phyloP scores from a whole-genome alignment of 2,888 invertebrate genomes.

The Athetis lepigone region DNA sequence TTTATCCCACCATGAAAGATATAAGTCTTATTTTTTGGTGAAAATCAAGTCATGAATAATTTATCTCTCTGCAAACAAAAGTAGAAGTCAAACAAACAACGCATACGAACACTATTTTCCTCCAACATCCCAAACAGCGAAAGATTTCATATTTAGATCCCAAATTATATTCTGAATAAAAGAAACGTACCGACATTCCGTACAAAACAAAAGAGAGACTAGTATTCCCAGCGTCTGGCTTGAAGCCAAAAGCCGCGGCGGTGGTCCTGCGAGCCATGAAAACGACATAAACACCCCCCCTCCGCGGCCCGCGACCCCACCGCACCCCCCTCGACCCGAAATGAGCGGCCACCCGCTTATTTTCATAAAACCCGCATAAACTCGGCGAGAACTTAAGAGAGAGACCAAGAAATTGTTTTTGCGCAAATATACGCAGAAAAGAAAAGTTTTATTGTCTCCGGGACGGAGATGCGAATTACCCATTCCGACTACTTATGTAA shows the following conservation, averaged over 20 bases:
- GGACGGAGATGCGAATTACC: slow-evolving; percentile 56
- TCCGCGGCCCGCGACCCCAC: slow-evolving; percentile 65
- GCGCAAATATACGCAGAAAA: slow-evolving; percentile 69
- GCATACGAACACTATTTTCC: slow-evolving; percentile 27
- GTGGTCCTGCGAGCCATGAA: slow-evolving; percentile 81
- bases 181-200: slow-evolving; percentile 71
- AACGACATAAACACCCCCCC: slow-evolving; percentile 84
- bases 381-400: slow-evolving; percentile 77
- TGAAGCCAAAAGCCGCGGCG: slow-evolving; percentile 81
- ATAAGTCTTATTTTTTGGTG: not conserved
- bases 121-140: slow-evolving; percentile 30
- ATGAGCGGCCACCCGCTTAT: slow-evolving; percentile 89
- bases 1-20: not conserved
- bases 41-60: slow-evolving; percentile 4
- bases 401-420: slow-evolving; percentile 81
- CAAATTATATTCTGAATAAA: slow-evolving; percentile 67
- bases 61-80: slow-evolving; percentile 5
- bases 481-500: slow-evolving; percentile 62
- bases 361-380: slow-evolving; percentile 89
- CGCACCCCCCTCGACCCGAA: slow-evolving; percentile 78
- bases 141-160: slow-evolving; percentile 63
- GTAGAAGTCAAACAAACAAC: slow-evolving; percentile 32
- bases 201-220: slow-evolving; percentile 81
- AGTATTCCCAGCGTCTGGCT: slow-evolving; percentile 81
- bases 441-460: slow-evolving; percentile 62